Evolutionary conservation across 2,888 invertebrate species (phyloP).

Genomic region (Gastracanthus pulcherrimus): DNA sequence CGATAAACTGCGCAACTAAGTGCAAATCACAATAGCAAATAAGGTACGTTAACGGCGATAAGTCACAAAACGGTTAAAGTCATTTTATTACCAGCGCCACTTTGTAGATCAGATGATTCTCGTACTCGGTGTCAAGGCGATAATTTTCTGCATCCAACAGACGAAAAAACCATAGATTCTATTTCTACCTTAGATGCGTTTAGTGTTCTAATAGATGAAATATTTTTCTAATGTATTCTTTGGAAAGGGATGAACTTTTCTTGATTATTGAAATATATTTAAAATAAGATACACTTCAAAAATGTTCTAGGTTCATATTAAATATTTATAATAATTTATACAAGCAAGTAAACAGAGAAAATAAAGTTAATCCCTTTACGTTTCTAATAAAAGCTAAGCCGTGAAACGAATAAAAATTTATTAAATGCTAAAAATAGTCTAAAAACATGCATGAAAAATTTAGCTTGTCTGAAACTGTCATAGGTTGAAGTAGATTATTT

Average conservation of each 20-base stretch:
- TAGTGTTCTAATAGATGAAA: constrained; percentile 11
- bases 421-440: constrained; percentile 13
- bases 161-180: constrained; percentile 73
- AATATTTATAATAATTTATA: too few species aligned
- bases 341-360: too few species aligned
- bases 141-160: constrained; percentile 92
- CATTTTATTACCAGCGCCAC: constrained; percentile 88
- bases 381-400: constrained; percentile 33
- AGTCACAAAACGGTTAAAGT: constrained; percentile 53
- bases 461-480: background rate
- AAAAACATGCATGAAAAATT: constrained; percentile 15
- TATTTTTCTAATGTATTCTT: constrained; percentile 6
- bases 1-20: constrained; percentile 9
- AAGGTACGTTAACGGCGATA: constrained; percentile 24
- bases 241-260: background rate
- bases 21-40: constrained; percentile 38
- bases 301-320: too few species aligned
- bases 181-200: constrained; percentile 59
- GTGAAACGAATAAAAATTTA: background rate
- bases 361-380: background rate
- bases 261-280: background rate
- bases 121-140: constrained; percentile 97
- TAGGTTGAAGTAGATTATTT: background rate
- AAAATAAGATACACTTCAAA: background rate
- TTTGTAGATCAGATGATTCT: constrained; percentile 98